A percentile compares a stretch with the other conserved stretches of the same genome.
Evolutionary conservation across 2,113 vertebrate genomes (phyloP).

Genomic region (Phrynosoma blainvillii): DNA sequence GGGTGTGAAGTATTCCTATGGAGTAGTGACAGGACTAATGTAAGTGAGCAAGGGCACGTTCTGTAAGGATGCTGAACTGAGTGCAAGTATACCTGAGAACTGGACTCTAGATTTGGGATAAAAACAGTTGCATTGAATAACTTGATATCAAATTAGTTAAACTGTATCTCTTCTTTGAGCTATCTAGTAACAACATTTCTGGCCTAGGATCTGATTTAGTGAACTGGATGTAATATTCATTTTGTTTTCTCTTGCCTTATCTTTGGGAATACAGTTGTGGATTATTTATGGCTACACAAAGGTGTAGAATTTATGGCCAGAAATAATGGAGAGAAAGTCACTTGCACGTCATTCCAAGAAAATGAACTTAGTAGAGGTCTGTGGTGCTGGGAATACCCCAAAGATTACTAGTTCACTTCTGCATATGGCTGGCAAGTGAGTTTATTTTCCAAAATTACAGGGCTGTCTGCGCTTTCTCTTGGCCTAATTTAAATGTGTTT

Average conservation of each 20-base stretch:
- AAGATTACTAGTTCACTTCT: background rate
- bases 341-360: too few species aligned
- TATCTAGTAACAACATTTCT: background rate
- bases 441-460: background rate
- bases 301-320: background rate
- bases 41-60: background rate
- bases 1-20: background rate
- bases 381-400: background rate
- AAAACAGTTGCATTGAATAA: background rate
- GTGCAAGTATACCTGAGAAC: background rate
- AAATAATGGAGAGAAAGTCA: background rate
- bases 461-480: background rate
- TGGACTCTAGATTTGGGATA: background rate
- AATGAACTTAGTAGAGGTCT: background rate
- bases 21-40: background rate
- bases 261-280: background rate
- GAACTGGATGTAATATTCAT: background rate
- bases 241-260: background rate
- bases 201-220: background rate
- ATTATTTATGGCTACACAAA: background rate
- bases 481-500: background rate
- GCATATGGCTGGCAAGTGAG: too few species aligned
- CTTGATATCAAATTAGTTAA: background rate
- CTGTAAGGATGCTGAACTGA: background rate
- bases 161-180: background rate